Percentiles rank a stretch among this genome's conserved stretches.
phyloP scores from a whole-genome alignment of 2,888 invertebrate genomes.

The Taenaris catops region DNA sequence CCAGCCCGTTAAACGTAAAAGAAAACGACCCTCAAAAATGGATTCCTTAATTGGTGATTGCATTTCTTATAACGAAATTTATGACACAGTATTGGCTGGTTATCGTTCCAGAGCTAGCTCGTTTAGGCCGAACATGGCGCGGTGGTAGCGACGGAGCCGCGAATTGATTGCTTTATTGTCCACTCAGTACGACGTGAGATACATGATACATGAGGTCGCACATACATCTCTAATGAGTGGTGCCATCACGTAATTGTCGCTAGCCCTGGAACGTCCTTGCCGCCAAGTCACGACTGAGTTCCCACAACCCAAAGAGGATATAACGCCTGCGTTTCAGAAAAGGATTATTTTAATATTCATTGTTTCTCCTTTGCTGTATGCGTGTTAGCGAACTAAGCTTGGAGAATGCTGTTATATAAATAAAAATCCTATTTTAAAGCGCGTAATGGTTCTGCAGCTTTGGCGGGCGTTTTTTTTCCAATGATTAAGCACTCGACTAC shows the following conservation, averaged over 20 bases:
- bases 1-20: too few species aligned
- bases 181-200: conserved; percentile 57
- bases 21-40: conserved; percentile 5
- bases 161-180: conserved; percentile 77
- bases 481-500: too few species aligned
- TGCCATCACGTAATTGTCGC: conserved; percentile 58
- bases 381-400: too few species aligned
- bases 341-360: conserved; percentile 8
- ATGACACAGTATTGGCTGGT: conserved; percentile 27
- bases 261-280: neutral
- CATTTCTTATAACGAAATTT: conserved; percentile 5
- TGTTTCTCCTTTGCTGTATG: too few species aligned
- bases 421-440: too few species aligned
- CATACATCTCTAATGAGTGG: conserved; percentile 63
- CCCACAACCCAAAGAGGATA: conserved; percentile 1
- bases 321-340: conserved; percentile 1
- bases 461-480: too few species aligned
- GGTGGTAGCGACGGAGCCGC: conserved; percentile 34
- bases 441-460: too few species aligned
- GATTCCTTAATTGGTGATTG: conserved; percentile 5
- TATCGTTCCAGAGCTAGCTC: conserved; percentile 46
- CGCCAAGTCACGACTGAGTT: conserved; percentile 8
- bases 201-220: conserved; percentile 72
- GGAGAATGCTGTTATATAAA: too few species aligned
- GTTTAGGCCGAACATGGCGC: conserved; percentile 28